Evolutionary conservation across 1,140 invertebrate genomes (phyloP), one percentile per base, ranked within the genome.

Genomic region (Zaprionus taronus): DNA sequence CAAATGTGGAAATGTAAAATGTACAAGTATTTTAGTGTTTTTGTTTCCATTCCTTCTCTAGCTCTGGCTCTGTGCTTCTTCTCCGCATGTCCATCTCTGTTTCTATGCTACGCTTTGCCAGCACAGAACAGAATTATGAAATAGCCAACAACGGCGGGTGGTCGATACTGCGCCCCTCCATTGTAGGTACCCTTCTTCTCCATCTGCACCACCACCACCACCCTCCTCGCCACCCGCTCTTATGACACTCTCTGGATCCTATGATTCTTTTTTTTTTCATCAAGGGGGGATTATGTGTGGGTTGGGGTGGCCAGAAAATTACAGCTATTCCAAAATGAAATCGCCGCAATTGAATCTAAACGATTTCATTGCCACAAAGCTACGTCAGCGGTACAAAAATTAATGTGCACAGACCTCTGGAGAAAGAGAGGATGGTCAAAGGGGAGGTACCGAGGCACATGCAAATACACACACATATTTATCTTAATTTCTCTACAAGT

Each of bases 291-390:
- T 68, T 69, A 61, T 69, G 47, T 61, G 44, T 69, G 31, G 53
- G 53, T 15, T 77, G 60, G 85, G 84, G 79, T 81, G 75, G 84
- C 72, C 85, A 90, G 84, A 79, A 89, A 89, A 89, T 89, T 89
- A 81, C 84, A 84, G 81, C 85, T 79, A 84, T 90, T 89, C 78
- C 85, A 89, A 89, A 89, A 89, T 89, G 79, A 89, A 89, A 89
- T 89, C 81, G 84, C 84, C 67, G 57, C 84, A 89, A 89, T 89
- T 89, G 84, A 90, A 90, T 90, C 72, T 84, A 89, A 89, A 89
- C 85, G 81, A 90, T 81, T 89, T 89, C 84, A 89, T 89, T 89
- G 84, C 85, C 84, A 89, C 61, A 77, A 70, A 73, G 60, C 58
- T 76, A 86, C 83, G 83, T 82, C 83, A 86, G 79, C 47, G 58